Conservation (phyloP, 92 coral and sea anemone species). For the Chrysogorgia sp. region DNA sequence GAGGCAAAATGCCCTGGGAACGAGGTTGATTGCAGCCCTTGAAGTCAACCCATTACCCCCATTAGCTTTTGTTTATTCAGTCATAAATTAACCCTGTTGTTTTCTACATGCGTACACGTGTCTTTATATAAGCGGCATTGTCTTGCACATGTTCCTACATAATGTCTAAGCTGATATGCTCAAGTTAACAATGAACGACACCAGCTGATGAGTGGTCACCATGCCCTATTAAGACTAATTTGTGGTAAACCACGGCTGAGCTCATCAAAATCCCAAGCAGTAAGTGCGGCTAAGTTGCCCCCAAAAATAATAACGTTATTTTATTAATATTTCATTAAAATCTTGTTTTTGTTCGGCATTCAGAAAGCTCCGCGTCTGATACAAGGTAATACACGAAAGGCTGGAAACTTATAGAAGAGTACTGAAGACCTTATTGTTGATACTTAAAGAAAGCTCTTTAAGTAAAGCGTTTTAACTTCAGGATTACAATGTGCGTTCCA, state of each 20-base stretch:
- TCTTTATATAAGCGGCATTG: neutral
- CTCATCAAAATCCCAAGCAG: conserved; percentile 9
- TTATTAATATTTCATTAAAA: conserved; percentile 38
- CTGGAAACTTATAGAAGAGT: neutral
- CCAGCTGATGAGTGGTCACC: neutral
- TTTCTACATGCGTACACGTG: neutral
- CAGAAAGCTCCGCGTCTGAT: neutral
- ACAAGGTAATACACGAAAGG: neutral
- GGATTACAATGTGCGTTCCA: too few species aligned
- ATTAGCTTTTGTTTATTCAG: too few species aligned
- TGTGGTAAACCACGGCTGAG: conserved; percentile 25
- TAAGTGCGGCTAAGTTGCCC: conserved; percentile 17
- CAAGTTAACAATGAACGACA: neutral
- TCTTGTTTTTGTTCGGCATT: conserved; percentile 37
- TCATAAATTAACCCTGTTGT: neutral
- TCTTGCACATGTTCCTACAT: neutral
- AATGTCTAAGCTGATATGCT: neutral
- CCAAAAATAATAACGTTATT: neutral
- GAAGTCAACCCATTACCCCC: too few species aligned
- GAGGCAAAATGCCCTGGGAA: too few species aligned
- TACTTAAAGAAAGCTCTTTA: neutral
- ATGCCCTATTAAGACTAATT: neutral
- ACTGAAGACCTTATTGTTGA: neutral
- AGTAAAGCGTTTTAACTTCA: neutral
- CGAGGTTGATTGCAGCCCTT: too few species aligned